These are phyloP conservation scores for Patella caerulea DNA, from an alignment of 2,888 invertebrate genomes.

Conservation along the genomic window DNA sequence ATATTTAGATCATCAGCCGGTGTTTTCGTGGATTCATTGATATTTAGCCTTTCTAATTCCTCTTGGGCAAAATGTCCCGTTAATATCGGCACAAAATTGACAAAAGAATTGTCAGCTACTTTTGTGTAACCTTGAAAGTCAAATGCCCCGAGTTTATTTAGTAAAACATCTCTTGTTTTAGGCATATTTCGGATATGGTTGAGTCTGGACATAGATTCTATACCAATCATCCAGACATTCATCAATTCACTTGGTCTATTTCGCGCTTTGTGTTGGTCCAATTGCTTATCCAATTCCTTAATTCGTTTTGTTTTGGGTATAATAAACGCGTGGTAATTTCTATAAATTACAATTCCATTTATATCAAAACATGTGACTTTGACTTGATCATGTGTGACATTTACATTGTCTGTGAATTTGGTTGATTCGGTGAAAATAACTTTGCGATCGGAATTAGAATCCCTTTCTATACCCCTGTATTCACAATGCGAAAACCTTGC, in stretches of 20 bases:
- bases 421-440: conserved; percentile 33
- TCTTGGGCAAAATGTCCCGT: conserved; percentile 75
- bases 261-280: conserved; percentile 28
- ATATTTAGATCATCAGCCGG: too few relatives aligned
- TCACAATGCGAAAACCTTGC: conserved; percentile 56
- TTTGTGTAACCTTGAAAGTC: conserved; percentile 92
- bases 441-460: conserved; percentile 34
- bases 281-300: too few relatives aligned
- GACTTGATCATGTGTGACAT: conserved; percentile 54
- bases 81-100: conserved; percentile 87
- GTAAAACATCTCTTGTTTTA: conserved; percentile 76
- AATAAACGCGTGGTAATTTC: too few relatives aligned
- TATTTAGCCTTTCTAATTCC: too few relatives aligned
- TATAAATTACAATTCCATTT: too few relatives aligned
- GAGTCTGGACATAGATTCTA: conserved; percentile 87
- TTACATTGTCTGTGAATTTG: conserved; percentile 36
- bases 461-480: conserved; percentile 55
- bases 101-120: conserved; percentile 93
- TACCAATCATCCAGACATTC: conserved; percentile 72
- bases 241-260: not conserved
- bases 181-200: conserved; percentile 90
- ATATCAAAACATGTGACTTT: conserved; percentile 57
- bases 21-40: too few relatives aligned
- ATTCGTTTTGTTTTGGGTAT: too few relatives aligned
- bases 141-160: conserved; percentile 78